A percentile compares a stretch with the other conserved stretches of the same genome.
These are phyloP conservation scores for Acrobasis suavella DNA, from an alignment of 2,888 invertebrate genomes.

Conservation along the genomic window DNA sequence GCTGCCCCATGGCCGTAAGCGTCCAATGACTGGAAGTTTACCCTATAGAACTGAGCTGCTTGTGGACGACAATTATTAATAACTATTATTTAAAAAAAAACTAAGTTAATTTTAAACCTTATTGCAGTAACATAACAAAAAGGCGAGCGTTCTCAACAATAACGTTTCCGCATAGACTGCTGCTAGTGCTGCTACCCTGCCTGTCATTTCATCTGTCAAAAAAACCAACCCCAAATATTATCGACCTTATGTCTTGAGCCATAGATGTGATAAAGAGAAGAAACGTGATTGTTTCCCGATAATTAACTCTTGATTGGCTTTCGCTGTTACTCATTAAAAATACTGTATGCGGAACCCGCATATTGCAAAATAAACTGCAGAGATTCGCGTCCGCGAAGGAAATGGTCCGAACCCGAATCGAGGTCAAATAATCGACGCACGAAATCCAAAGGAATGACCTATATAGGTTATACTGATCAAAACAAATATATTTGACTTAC, in stretches of 20 bases:
- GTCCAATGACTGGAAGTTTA: no score
- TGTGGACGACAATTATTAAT: no score
- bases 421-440: conserved; percentile 59
- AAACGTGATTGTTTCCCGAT: background rate
- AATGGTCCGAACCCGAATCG: conserved; percentile 47
- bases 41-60: no score
- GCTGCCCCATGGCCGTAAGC: no score
- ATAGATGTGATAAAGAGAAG: conserved; percentile 12
- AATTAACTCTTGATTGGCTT: conserved; percentile 11
- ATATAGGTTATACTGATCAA: conserved; percentile 59
- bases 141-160: background rate
- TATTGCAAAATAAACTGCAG: conserved; percentile 6
- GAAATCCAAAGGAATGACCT: conserved; percentile 52
- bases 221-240: conserved; percentile 6
- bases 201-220: background rate
- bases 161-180: background rate
- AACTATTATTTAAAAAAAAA: no score
- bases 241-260: conserved; percentile 9
- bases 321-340: conserved; percentile 3
- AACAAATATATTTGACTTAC: conserved; percentile 63
- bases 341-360: conserved; percentile 1
- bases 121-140: background rate
- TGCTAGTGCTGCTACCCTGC: no score
- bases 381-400: conserved; percentile 12
- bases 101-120: no score